Percentiles rank a stretch among this genome's conserved stretches.
Evolutionary conservation across 1,140 invertebrate species (phyloP).

Genomic region (Metaphire vulgaris): DNA sequence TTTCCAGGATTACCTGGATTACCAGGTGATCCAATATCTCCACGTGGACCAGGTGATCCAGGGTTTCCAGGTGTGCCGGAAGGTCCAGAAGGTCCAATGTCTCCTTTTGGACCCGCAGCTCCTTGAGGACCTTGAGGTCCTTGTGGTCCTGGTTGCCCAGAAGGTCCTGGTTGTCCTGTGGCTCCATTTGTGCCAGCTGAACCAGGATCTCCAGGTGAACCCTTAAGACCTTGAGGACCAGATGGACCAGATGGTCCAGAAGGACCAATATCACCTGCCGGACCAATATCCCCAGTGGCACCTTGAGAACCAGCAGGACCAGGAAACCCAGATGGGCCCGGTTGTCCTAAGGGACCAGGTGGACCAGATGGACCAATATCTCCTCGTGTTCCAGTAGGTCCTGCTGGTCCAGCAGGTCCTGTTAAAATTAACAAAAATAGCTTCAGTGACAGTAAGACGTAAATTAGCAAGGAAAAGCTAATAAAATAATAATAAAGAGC

Average conservation of each 20-base stretch:
- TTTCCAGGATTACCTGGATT: background rate
- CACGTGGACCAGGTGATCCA: background rate
- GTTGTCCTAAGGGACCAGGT: slow-evolving; percentile 41
- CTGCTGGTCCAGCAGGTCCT: slow-evolving; percentile 64
- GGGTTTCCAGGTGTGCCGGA: background rate
- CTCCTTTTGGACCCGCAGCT: slow-evolving; percentile 5
- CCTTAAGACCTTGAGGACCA: slow-evolving; percentile 30
- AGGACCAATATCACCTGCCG: slow-evolving; percentile 37
- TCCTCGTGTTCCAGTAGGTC: slow-evolving; percentile 39
- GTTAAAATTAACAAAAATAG: too few species aligned
- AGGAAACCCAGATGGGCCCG: slow-evolving; percentile 11
- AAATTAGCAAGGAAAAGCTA: too few species aligned
- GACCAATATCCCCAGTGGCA: slow-evolving; percentile 36
- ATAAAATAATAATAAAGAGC: too few species aligned
- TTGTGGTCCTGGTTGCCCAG: slow-evolving; percentile 15
- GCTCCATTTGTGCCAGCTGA: background rate
- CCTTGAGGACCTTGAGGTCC: slow-evolving; percentile 23
- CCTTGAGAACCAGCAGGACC: slow-evolving; percentile 44
- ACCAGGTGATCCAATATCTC: background rate
- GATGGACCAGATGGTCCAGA: slow-evolving; percentile 57
- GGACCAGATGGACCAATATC: slow-evolving; percentile 61
- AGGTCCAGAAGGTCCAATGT: background rate
- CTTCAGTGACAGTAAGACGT: too few species aligned
- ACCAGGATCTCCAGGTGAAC: background rate
- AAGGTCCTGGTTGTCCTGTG: background rate